phyloP scores from a whole-genome alignment of 2,888 invertebrate species.

The Drosophila parthenogenetica region DNA sequence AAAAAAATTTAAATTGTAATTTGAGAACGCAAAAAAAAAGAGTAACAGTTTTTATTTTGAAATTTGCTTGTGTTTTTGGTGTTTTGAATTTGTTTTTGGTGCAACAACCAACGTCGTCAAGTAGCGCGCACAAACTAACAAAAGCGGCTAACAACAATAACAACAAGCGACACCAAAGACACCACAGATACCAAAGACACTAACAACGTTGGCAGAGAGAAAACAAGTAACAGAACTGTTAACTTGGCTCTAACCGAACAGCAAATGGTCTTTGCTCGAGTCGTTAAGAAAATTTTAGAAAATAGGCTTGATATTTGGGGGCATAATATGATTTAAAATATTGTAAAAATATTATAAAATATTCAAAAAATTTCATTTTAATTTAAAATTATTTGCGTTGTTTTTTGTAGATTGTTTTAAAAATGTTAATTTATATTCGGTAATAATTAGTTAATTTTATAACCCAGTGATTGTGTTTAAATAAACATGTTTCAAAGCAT shows the following conservation, averaged over 20 bases:
- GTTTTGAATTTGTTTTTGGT: slow-evolving; percentile 21
- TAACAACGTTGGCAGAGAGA: slow-evolving; percentile 36
- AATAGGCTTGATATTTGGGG: no score
- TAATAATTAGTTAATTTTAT: no score
- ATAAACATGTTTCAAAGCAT: no score
- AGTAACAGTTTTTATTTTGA: neutral
- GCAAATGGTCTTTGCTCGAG: neutral
- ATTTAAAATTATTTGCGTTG: no score
- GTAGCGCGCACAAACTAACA: slow-evolving; percentile 69
- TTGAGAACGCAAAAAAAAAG: slow-evolving; percentile 15
- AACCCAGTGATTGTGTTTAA: no score
- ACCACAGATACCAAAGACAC: slow-evolving; percentile 43
- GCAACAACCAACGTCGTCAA: slow-evolving; percentile 70
- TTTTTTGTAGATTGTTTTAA: no score
- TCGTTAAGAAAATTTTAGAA: neutral
- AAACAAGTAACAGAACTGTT: slow-evolving; percentile 29
- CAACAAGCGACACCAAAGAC: slow-evolving; percentile 50
- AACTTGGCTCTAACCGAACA: neutral
- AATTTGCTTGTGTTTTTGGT: slow-evolving; percentile 7
- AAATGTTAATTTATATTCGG: no score
- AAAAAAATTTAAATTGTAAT: neutral
- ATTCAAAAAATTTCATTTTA: no score
- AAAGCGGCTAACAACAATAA: slow-evolving; percentile 54
- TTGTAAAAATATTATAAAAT: no score
- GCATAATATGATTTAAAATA: no score